Evolutionary conservation across 2,888 invertebrate genomes (phyloP).

Genomic region (Hypercompe scribonia): DNA sequence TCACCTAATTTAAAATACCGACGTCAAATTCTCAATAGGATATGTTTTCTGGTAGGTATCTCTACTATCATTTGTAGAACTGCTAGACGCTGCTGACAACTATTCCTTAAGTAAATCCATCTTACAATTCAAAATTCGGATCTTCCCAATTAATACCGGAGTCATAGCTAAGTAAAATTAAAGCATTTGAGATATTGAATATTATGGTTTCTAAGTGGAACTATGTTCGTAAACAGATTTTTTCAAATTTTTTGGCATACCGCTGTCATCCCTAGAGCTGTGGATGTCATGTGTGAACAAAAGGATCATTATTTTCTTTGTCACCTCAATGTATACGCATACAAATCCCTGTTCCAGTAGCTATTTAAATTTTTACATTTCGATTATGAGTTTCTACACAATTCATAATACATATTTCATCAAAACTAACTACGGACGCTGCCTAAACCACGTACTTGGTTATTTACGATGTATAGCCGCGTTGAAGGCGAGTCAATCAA

Average conservation of each 20-base stretch:
- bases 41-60: background rate
- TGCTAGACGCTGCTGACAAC: background rate
- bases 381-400: background rate
- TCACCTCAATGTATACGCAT: background rate
- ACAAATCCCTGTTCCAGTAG: background rate
- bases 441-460: constrained; percentile 3
- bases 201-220: background rate
- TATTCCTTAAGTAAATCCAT: too few relatives aligned
- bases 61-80: background rate
- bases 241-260: background rate
- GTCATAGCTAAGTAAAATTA: background rate
- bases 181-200: background rate
- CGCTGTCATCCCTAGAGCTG: background rate
- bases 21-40: too few relatives aligned
- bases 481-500: constrained; percentile 19
- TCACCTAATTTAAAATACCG: background rate
- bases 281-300: background rate
- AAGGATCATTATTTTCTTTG: background rate
- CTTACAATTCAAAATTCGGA: too few relatives aligned
- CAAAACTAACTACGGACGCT: background rate
- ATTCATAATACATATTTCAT: background rate
- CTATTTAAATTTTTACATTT: background rate
- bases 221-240: background rate
- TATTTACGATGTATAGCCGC: background rate
- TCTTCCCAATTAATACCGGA: too few relatives aligned